Percentiles rank a stretch among this genome's conserved stretches.
Evolutionary conservation across 2,888 invertebrate genomes (phyloP).

Genomic region (Cyclophora punctaria): DNA sequence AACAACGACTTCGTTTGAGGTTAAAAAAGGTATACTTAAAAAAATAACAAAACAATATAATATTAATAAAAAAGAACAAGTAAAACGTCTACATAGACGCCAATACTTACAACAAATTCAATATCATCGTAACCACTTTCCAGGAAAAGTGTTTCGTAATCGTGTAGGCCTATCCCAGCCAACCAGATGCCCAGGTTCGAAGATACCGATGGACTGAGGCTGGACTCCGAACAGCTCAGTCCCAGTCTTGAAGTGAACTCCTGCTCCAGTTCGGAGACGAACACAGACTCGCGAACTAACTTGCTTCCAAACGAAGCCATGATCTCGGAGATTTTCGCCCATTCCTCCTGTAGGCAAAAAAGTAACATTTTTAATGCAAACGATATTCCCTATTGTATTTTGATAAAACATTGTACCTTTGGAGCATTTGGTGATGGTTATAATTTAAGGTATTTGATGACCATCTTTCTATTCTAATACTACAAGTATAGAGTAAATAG

Average conservation of each 20-base stretch:
- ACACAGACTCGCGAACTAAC: constrained; percentile 84
- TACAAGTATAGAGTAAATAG: too few species aligned
- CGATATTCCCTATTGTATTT: too few species aligned
- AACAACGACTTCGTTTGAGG: too few species aligned
- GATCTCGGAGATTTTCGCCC: constrained; percentile 96
- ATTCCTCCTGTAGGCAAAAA: constrained; percentile 82
- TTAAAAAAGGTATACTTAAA: too few species aligned
- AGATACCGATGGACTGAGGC: constrained; percentile 75
- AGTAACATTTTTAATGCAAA: too few species aligned
- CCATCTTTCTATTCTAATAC: too few species aligned
- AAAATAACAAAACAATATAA: too few species aligned
- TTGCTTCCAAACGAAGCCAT: constrained; percentile 95
- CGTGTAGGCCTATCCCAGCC: constrained; percentile 82
- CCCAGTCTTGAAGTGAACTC: constrained; percentile 85
- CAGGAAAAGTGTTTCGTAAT: constrained; percentile 88
- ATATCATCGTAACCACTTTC: constrained; percentile 94
- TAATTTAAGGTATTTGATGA: too few species aligned
- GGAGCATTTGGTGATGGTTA: too few species aligned
- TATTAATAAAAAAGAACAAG: too few species aligned
- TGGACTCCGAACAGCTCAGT: constrained; percentile 72
- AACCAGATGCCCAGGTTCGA: constrained; percentile 87
- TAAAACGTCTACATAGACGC: too few species aligned
- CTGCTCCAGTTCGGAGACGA: constrained; percentile 85
- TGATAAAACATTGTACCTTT: too few species aligned
- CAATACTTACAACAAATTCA: constrained; percentile 89